Conservation (phyloP, 2,888 invertebrate species). For the Mesorhabditis belari region DNA sequence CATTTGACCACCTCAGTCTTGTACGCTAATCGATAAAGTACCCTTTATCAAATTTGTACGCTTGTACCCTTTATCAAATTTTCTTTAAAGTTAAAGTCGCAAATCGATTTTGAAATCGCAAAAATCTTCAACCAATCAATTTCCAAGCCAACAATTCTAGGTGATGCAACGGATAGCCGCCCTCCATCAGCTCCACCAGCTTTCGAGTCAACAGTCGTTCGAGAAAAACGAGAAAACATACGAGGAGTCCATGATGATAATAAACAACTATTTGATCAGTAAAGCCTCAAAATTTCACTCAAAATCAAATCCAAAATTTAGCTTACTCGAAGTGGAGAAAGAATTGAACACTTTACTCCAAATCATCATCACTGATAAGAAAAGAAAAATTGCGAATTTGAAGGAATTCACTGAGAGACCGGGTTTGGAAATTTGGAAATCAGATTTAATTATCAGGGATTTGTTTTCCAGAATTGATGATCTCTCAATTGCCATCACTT, state of each 20-base stretch:
- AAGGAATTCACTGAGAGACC: not conserved
- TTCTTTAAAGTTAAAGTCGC: too few relatives aligned
- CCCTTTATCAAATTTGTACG: too few relatives aligned
- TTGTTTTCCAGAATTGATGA: too few relatives aligned
- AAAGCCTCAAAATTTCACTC: not conserved
- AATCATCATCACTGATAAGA: not conserved
- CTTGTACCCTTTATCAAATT: too few relatives aligned
- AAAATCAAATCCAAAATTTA: not conserved
- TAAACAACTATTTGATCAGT: conserved; percentile 17
- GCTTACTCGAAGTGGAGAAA: conserved; percentile 18
- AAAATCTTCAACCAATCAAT: too few relatives aligned
- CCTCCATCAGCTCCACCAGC: conserved; percentile 12
- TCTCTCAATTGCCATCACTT: conserved; percentile 2
- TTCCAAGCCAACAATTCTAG: not conserved
- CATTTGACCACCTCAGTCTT: too few relatives aligned
- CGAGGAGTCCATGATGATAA: conserved; percentile 23
- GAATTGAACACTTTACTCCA: conserved; percentile 21
- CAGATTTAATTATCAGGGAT: too few relatives aligned
- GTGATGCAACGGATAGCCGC: conserved; percentile 8
- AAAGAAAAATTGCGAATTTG: not conserved
- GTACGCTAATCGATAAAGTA: too few relatives aligned
- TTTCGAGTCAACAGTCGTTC: not conserved
- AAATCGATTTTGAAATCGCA: too few relatives aligned
- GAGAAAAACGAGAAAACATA: conserved; percentile 16
- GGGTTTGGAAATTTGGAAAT: too few relatives aligned